Evolutionary conservation across 1,140 invertebrate genomes (phyloP), one percentile per base, ranked within the genome.

Genomic region (Anadara kagoshimensis): DNA sequence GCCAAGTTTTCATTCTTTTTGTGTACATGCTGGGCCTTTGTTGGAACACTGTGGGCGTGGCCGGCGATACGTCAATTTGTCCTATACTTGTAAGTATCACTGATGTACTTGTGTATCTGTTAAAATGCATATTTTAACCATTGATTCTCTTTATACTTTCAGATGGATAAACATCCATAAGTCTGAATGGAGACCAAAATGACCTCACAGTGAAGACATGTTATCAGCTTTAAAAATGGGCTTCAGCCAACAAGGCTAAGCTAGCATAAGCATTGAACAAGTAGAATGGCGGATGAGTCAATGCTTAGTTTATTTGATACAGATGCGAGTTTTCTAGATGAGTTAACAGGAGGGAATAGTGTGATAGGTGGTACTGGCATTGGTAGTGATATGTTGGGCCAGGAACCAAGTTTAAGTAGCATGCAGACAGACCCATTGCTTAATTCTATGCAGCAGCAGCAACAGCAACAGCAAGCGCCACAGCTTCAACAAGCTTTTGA

Each of bases 281-380:
- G 29, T 24, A 54, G 12, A 47, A 85, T 85, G 82, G 78, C 82
- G 26, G 82, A 86, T 59, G 81, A 82, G 69, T 76, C 79, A 29
- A 83, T 83, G 73, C 78, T 85, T 1, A 81, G 82, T 61, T 78
- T 86, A 59, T 85, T 85, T 81, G 82, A 86, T 63, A 73, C 73
- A 57, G 83, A 84, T 44, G 61, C 51, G 24, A 76, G 77, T 4
- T 84, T 86, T 68, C 66, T 85, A 58, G 83, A 84, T 69, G 83
- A 85, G 62, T 71, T 86, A 66, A 78, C 79, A 7, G 71, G 72
- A 24, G 57, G 47, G 26, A 76, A 51, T 5, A 53, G 62, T 14
- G 66, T 64, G 45, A n/a, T 26, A 14, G 47, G 47, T 22, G 24
- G 57, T 57, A 56, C 54, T 56, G 51, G 51, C 49, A 41, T 24